These are phyloP conservation scores for Choreutis nemorana DNA, from an alignment of 2,888 invertebrate species.

Conservation along the genomic window DNA sequence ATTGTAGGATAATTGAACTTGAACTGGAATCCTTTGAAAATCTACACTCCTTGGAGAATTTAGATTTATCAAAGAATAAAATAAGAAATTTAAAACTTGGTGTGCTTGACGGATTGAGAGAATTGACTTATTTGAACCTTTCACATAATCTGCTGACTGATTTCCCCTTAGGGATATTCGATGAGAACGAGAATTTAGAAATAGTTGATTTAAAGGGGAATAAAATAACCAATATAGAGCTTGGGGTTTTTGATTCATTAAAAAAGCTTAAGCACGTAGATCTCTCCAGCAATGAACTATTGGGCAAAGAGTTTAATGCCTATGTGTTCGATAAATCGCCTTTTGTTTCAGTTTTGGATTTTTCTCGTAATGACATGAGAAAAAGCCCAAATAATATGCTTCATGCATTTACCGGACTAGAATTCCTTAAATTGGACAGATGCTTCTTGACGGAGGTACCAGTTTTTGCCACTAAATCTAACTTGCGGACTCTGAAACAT, in stretches of 20 bases:
- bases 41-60: constrained; percentile 20
- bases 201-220: constrained; percentile 32
- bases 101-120: constrained; percentile 23
- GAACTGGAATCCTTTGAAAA: constrained; percentile 26
- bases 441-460: constrained; percentile 34
- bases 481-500: constrained; percentile 31
- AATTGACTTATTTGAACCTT: constrained; percentile 26
- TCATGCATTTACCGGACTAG: constrained; percentile 19
- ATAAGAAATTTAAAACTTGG: constrained; percentile 25
- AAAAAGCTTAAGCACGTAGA: constrained; percentile 25
- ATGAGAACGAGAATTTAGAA: constrained; percentile 25
- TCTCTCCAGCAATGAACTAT: constrained; percentile 26
- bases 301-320: constrained; percentile 22
- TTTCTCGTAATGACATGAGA: constrained; percentile 33
- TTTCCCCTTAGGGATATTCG: constrained; percentile 30
- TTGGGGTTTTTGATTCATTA: constrained; percentile 28
- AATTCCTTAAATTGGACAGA: constrained; percentile 25
- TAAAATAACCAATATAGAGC: constrained; percentile 18
- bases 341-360: constrained; percentile 25
- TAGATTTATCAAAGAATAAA: constrained; percentile 33
- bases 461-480: constrained; percentile 22
- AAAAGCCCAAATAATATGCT: constrained; percentile 22
- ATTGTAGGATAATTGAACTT: constrained; percentile 20
- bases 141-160: constrained; percentile 26
- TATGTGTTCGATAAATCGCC: constrained; percentile 22